Base-by-base conservation (phyloP, 2,797 vertebrate genomes). In the Sphenodon punctatus region DNA sequence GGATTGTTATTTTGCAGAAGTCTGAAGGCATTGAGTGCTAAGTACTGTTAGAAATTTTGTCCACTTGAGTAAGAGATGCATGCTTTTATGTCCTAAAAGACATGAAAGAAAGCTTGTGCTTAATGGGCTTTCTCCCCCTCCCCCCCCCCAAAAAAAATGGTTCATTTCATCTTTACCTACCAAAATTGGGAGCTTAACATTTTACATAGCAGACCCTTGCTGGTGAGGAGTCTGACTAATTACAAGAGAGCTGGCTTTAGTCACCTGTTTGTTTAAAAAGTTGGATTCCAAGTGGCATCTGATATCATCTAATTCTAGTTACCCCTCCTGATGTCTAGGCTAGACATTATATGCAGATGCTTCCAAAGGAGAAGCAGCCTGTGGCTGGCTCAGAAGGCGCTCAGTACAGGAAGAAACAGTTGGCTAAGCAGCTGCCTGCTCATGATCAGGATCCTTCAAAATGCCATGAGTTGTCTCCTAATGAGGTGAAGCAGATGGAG, bases 351-450 rank as follows among this genome's bases (percentile, higher is more conserved):
- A 99, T 99, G 88, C 97, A 99, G 95, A 96, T 99, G 95, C 96
- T 99, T 32, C 99, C 99, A 0, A 97, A 96, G 68, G 98, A 99
- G 92, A 98, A 97, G 63, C 98, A 98, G 75, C 99, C 99, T 0
- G 96, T 99, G 72, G 95, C 96, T 14, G 98, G 98, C 43, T 96
- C 98, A 0, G 97, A 97, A 86, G 99, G 98, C 10, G 98, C 99
- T 0, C 97, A 96, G 32, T 99, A 99, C 95, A 97, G 98, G 36
- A 97, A 99, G 93, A 98, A 98, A 90, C 98, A 99, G 95, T 97
- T 99, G 97, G 98, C 97, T 17, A 97, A 97, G 80, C 99, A 99
- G 96, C 97, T 99, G 75, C 99, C 99, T 1, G 99, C 98, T 60
- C 99, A 99, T 0, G 99, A 99, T 93, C 98, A 99, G 94, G 98